Evolutionary conservation across 2,113 vertebrate species (phyloP).

Genomic region (Pachyramphus minor): DNA sequence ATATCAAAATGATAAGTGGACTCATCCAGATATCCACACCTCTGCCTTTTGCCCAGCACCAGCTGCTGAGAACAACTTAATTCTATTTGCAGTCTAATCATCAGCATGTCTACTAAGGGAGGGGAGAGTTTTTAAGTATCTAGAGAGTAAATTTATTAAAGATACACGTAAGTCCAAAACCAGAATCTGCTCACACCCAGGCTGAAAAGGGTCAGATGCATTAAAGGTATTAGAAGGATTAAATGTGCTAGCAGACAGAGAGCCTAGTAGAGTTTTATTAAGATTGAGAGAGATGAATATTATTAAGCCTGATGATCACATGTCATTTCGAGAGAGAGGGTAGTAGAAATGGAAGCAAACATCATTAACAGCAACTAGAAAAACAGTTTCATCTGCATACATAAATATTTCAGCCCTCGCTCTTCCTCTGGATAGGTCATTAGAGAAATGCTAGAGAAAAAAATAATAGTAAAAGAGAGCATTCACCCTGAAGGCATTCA

Average conservation of each 20-base stretch:
- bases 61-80: not conserved
- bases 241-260: conserved; percentile 8
- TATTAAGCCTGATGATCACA: conserved; percentile 30
- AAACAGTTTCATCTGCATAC: conserved; percentile 20
- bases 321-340: conserved; percentile 32
- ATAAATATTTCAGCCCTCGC: conserved; percentile 30
- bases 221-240: conserved; percentile 47
- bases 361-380: conserved; percentile 28
- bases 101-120: not conserved
- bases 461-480: not conserved
- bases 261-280: conserved; percentile 32
- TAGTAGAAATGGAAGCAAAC: conserved; percentile 51
- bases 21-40: not conserved
- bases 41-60: not conserved
- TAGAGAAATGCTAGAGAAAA: not conserved
- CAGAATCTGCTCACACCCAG: not conserved
- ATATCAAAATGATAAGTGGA: not conserved
- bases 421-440: conserved; percentile 1
- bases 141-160: conserved; percentile 22
- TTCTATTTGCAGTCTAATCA: conserved; percentile 21
- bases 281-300: conserved; percentile 51
- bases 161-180: not conserved
- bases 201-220: conserved; percentile 13
- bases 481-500: not conserved
- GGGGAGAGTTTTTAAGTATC: not conserved